These are phyloP conservation scores for Varroa destructor DNA, from an alignment of 1,140 invertebrate species.

Conservation along the genomic window DNA sequence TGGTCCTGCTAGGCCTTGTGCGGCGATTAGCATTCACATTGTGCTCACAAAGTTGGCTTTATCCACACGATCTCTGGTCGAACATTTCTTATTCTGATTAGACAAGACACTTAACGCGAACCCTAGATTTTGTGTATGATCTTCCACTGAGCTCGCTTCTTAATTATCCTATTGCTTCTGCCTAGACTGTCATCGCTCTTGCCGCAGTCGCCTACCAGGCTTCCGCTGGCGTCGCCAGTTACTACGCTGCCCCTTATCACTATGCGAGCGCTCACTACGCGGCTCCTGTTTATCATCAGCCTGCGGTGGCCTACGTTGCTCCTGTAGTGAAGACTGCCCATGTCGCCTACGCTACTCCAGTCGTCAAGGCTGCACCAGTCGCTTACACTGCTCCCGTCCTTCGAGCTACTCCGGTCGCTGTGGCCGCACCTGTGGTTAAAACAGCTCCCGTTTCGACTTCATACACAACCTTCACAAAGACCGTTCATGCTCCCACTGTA, in stretches of 20 bases:
- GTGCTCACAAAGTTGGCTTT: too few species aligned
- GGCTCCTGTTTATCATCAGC: neutral
- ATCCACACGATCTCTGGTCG: too few species aligned
- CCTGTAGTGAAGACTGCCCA: neutral
- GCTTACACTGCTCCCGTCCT: neutral
- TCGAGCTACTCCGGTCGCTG: constrained; percentile 2
- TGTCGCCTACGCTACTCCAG: neutral
- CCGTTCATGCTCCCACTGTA: constrained; percentile 22
- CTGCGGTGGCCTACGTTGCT: neutral
- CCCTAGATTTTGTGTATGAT: too few species aligned
- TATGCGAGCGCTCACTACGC: constrained; percentile 1
- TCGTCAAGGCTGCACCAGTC: neutral
- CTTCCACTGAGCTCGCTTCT: neutral
- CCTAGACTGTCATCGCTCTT: constrained; percentile 5
- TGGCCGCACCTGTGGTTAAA: neutral
- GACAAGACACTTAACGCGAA: too few species aligned
- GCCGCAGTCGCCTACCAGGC: constrained; percentile 4
- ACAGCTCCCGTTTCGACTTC: constrained; percentile 9
- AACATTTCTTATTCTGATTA: too few species aligned
- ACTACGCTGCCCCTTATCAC: too few species aligned
- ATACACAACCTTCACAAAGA: constrained; percentile 26
- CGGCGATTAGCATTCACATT: too few species aligned
- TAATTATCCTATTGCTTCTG: neutral
- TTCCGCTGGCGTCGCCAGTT: neutral
- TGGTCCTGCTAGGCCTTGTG: too few species aligned